Evolutionary conservation across 2,113 vertebrate genomes (phyloP).

Genomic region (Climacteris rufus): DNA sequence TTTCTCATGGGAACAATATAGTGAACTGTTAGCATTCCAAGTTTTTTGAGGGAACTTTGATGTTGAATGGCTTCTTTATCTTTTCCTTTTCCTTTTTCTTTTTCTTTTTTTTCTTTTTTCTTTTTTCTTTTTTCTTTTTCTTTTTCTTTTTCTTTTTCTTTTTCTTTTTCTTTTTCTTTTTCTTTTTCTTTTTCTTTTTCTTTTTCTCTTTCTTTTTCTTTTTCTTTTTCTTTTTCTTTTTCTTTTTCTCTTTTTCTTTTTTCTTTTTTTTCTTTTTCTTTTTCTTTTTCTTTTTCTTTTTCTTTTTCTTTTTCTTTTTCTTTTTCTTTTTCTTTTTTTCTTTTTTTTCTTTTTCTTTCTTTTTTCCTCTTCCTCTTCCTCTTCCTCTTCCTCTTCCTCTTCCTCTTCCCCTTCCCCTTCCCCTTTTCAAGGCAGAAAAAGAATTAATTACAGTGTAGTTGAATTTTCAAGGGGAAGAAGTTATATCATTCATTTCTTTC

Average conservation of each 20-base stretch:
- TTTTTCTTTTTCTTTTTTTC: fast-evolving
- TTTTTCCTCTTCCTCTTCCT: too few species aligned
- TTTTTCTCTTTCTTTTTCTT: too few species aligned
- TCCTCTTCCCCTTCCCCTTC: too few species aligned
- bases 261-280: fast-evolving
- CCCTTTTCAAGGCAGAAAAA: not conserved
- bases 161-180: fast-evolving
- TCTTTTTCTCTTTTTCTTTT: not conserved
- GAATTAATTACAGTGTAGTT: not conserved
- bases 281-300: fast-evolving
- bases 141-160: fast-evolving
- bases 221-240: fast-evolving
- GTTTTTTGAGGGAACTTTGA: not conserved
- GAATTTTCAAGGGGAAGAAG: not conserved
- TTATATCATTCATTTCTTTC: not conserved
- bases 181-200: fast-evolving
- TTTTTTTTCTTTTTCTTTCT: fast-evolving
- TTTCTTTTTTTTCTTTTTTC: fast-evolving
- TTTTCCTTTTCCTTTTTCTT: too few species aligned
- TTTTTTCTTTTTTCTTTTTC: fast-evolving
- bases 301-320: not conserved
- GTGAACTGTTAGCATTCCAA: not conserved
- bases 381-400: not conserved
- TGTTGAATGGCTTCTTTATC: not conserved
- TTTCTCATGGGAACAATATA: not conserved